phyloP scores from a whole-genome alignment of 37 sponge, comb jelly and placozoan genomes.

The Cladorhizidae sp. region DNA sequence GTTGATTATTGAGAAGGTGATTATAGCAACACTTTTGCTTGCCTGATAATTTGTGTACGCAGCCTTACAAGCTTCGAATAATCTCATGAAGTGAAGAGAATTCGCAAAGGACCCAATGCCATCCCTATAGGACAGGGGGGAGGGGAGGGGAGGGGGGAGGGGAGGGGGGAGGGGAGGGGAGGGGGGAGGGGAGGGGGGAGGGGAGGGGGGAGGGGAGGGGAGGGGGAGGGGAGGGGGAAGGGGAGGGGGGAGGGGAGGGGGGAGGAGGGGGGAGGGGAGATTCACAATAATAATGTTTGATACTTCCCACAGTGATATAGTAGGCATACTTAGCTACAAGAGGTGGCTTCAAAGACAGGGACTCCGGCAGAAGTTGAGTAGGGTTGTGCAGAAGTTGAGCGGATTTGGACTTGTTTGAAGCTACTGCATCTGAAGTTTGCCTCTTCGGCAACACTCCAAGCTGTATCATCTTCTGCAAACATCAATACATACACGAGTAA shows the following conservation, averaged over 20 bases:
- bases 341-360: neutral
- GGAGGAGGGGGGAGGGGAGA: no score
- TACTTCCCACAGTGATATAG: neutral
- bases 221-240: no score
- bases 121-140: conserved; percentile 29
- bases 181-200: no score
- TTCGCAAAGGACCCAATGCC: conserved; percentile 49
- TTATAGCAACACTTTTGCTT: neutral
- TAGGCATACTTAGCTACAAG: neutral
- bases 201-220: no score
- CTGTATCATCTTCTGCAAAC: neutral
- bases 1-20: no score
- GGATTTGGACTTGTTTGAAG: conserved; percentile 3
- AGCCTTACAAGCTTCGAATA: conserved; percentile 58
- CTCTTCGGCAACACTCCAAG: neutral
- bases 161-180: no score
- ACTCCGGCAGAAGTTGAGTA: neutral
- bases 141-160: no score
- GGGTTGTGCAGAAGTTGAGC: neutral
- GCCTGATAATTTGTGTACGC: conserved; percentile 73
- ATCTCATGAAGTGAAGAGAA: conserved; percentile 46
- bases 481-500: neutral
- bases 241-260: no score
- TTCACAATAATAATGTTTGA: no score
- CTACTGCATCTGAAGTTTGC: neutral